Evolutionary conservation across 2,797 vertebrate species (phyloP).

Genomic region (Fringilla coelebs): DNA sequence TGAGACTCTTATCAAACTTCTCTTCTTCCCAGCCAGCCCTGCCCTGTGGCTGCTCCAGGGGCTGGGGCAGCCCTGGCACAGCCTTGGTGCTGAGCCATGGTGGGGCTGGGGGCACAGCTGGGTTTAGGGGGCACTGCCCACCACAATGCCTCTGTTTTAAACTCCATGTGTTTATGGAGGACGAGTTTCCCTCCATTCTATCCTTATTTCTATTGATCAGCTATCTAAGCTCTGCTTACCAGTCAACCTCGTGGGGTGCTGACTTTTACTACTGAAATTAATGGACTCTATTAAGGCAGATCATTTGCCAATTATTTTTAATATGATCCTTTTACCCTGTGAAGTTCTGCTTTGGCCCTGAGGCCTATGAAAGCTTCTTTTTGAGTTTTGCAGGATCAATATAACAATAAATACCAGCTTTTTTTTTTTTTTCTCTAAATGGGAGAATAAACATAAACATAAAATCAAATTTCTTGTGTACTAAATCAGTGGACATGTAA

Average conservation of each 20-base stretch:
- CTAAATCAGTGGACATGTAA: background rate
- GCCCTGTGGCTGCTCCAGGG: no score
- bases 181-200: background rate
- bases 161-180: background rate
- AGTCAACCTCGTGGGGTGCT: background rate
- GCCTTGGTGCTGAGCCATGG: no score
- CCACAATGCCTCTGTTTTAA: background rate
- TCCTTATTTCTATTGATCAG: background rate
- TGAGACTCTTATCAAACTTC: no score
- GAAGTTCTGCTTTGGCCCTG: background rate
- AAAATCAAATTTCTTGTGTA: background rate
- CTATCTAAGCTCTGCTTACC: background rate
- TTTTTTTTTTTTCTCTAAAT: background rate
- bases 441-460: background rate
- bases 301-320: background rate
- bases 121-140: background rate
- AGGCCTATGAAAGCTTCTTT: background rate
- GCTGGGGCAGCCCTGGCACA: no score
- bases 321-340: background rate
- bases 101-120: background rate
- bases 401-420: background rate
- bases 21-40: no score
- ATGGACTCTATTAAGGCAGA: background rate
- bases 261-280: background rate
- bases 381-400: background rate